These are phyloP conservation scores for Pyrrhia umbra DNA, from an alignment of 2,888 invertebrate genomes.

Conservation along the genomic window DNA sequence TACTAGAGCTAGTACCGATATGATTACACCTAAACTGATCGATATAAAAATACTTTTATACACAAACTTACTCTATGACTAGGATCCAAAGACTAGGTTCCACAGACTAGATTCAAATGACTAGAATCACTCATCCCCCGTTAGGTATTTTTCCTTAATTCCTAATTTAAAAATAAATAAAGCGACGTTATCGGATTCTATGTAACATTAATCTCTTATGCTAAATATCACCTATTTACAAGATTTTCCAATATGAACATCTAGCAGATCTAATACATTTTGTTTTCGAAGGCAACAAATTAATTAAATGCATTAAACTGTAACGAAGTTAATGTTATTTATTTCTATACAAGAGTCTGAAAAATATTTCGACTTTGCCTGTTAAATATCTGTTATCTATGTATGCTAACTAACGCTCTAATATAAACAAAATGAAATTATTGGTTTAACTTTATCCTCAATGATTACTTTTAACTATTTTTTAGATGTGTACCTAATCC, in stretches of 20 bases:
- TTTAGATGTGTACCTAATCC: not conserved
- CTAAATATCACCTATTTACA: constrained; percentile 52
- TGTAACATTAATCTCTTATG: constrained; percentile 66
- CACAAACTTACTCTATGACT: constrained; percentile 52
- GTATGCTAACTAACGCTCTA: no score
- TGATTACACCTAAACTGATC: constrained; percentile 13
- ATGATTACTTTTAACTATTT: not conserved
- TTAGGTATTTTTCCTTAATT: constrained; percentile 40
- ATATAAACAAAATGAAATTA: not conserved
- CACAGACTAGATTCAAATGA: constrained; percentile 74
- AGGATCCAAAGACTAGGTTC: constrained; percentile 53
- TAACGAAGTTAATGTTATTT: constrained; percentile 22
- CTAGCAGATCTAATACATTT: constrained; percentile 38
- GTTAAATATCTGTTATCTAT: no score
- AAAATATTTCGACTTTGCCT: not conserved
- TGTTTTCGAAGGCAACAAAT: constrained; percentile 15
- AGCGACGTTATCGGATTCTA: constrained; percentile 79
- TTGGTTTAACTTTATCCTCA: not conserved
- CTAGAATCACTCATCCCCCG: constrained; percentile 82
- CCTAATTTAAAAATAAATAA: constrained; percentile 67
- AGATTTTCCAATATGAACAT: constrained; percentile 22
- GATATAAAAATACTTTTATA: constrained; percentile 61
- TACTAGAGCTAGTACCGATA: constrained; percentile 38
- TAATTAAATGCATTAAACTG: constrained; percentile 29
- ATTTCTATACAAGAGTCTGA: not conserved